phyloP scores from a whole-genome alignment of 2,113 vertebrate species.

The Vidua chalybeata region DNA sequence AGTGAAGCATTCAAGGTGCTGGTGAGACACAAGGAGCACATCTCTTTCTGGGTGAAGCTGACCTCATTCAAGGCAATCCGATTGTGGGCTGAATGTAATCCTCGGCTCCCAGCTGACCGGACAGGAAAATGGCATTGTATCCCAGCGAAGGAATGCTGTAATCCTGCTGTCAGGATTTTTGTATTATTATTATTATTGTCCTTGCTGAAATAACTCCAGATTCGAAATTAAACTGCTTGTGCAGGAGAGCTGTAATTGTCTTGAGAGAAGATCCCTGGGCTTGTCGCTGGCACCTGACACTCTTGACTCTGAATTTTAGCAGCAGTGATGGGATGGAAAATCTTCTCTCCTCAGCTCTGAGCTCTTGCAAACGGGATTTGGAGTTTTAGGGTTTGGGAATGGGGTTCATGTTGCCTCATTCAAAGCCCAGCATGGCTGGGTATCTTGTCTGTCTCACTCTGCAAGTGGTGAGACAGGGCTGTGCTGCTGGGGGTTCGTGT shows the following conservation, averaged over 20 bases:
- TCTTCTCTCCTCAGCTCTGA: not conserved
- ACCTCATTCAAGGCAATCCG: constrained; percentile 40
- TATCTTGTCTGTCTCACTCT: not conserved
- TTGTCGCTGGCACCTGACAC: not conserved
- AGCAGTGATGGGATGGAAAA: not conserved
- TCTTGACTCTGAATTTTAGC: not conserved
- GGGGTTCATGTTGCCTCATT: not conserved
- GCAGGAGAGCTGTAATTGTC: constrained; percentile 3
- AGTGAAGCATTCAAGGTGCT: not conserved
- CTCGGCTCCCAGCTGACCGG: not conserved
- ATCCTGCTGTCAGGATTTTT: not conserved
- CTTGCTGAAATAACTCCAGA: constrained; percentile 12
- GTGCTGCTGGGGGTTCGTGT: not conserved
- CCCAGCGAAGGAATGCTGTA: not conserved
- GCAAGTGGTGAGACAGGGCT: not conserved
- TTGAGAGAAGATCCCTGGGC: not conserved
- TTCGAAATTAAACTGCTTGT: constrained; percentile 32
- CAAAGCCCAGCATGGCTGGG: fast-evolving
- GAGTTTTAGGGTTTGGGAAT: not conserved
- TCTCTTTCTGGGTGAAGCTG: not conserved
- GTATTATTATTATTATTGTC: not conserved
- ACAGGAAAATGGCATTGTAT: not conserved
- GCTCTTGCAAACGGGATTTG: not conserved
- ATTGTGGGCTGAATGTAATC: constrained; percentile 42
- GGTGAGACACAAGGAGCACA: not conserved